Base-by-base conservation (phyloP, 2,888 invertebrate genomes). In the Girardia tigrina region DNA sequence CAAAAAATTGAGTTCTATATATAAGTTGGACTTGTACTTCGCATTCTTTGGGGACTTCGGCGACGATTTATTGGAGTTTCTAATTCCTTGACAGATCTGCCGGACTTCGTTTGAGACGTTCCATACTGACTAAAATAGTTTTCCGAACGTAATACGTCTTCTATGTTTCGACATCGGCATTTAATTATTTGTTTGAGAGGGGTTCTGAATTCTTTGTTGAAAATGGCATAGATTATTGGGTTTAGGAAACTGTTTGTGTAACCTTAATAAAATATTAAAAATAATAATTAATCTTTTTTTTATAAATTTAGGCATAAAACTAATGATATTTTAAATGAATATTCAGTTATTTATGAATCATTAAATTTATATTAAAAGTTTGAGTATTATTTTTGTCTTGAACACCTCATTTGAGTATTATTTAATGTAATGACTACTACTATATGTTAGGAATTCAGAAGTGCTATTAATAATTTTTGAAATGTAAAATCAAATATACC, bases 201-300 rank as follows among this genome's bases (percentile, higher is more conserved):
- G 82, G 91, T 91, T 79, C 94, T 88, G 85, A 95, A 94, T 85
- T 94, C 94, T 79, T 92, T 88, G 85, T 94, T 94, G 78, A 94
- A 87, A 23, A 93, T 92, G 1, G 94, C 94, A 85, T 95, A 95
- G 80, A 94, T 94, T 78, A 94, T 90, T 0, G 94, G 95, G 85
- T 95, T 95, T 79, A 94, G 88, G 81, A 94, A 88, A 81, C 93
- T 93, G 85, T 95, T 94, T 81, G 92, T 89, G 84, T 94, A 95
- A 78, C 94, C 94, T 56, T 4, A 56, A 56, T 20, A 36, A 36
- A 36, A 36, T 16, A 36, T 36, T n/a, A n/a, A n/a, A n/a, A n/a
- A n/a, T n/a, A n/a, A n/a, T n/a, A n/a, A n/a, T n/a, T n/a, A n/a
- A n/a, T n/a, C n/a, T n/a, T n/a, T n/a, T n/a, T n/a, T n/a, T n/a